A percentile compares a stretch with the other conserved stretches of the same genome.
Conservation (phyloP, 2,888 invertebrate genomes). For the Rosalia funebris region DNA sequence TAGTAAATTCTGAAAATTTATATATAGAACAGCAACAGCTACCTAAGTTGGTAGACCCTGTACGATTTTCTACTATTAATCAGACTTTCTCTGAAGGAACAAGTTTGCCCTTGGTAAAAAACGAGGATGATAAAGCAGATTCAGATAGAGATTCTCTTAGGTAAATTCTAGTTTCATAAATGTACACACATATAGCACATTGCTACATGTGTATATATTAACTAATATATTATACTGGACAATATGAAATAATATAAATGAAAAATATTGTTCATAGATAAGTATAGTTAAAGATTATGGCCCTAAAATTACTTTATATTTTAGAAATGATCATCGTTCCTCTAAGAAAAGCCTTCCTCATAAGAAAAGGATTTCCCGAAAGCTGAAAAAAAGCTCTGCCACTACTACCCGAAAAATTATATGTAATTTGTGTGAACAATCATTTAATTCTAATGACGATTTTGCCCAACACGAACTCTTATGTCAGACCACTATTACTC, state of each 20-base stretch:
- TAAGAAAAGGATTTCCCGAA: conserved; percentile 85
- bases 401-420: conserved; percentile 55
- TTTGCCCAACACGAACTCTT: conserved; percentile 66
- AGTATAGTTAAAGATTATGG: neutral
- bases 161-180: conserved; percentile 28
- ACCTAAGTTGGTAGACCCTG: conserved; percentile 48
- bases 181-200: neutral
- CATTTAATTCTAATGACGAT: conserved; percentile 61
- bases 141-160: conserved; percentile 57
- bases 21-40: conserved; percentile 55
- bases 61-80: conserved; percentile 39
- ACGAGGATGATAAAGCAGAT: conserved; percentile 55
- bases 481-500: conserved; percentile 59
- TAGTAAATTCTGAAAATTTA: conserved; percentile 58
- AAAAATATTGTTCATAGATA: too few species aligned
- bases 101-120: conserved; percentile 34
- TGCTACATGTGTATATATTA: too few species aligned
- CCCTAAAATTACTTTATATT: conserved; percentile 9
- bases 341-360: conserved; percentile 81
- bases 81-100: conserved; percentile 26
- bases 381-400: conserved; percentile 70
- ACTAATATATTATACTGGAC: too few species aligned
- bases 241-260: too few species aligned
- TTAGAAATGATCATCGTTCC: conserved; percentile 56
- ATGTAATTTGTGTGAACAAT: conserved; percentile 65